Conservation (phyloP, 2,797 vertebrate genomes). For the Crocodylus rhombifer region DNA sequence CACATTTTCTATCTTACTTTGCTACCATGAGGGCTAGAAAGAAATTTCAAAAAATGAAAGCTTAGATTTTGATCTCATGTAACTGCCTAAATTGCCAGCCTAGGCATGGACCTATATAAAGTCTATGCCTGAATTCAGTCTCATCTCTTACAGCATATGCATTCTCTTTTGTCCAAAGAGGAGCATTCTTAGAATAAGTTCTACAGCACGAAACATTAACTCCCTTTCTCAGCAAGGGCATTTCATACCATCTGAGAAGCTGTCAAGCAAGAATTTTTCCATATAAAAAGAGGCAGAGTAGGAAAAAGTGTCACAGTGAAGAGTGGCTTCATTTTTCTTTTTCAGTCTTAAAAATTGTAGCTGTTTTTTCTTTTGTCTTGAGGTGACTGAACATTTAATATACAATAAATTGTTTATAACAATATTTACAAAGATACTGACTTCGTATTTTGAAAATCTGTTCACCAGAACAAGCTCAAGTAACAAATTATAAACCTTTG, state of each 20-base stretch:
- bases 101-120: neutral
- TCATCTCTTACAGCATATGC: too few relatives aligned
- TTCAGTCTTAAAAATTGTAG: neutral
- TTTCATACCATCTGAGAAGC: neutral
- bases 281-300: neutral
- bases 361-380: neutral
- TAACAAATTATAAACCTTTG: slow-evolving; percentile 36
- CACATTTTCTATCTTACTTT: neutral
- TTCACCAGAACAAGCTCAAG: slow-evolving; percentile 51
- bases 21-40: neutral
- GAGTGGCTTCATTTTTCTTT: neutral
- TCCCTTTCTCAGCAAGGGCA: neutral
- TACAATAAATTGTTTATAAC: neutral
- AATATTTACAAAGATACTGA: neutral
- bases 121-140: neutral
- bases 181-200: neutral
- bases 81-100: neutral
- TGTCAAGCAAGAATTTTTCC: neutral
- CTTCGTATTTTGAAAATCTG: slow-evolving; percentile 25
- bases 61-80: neutral
- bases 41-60: neutral
- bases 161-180: slow-evolving; percentile 21
- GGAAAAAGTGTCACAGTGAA: slow-evolving; percentile 13
- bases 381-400: slow-evolving; percentile 12
- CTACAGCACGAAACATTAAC: neutral